Evolutionary conservation across 2,113 vertebrate genomes (phyloP).

Genomic region (Leptobrachium leishanense): DNA sequence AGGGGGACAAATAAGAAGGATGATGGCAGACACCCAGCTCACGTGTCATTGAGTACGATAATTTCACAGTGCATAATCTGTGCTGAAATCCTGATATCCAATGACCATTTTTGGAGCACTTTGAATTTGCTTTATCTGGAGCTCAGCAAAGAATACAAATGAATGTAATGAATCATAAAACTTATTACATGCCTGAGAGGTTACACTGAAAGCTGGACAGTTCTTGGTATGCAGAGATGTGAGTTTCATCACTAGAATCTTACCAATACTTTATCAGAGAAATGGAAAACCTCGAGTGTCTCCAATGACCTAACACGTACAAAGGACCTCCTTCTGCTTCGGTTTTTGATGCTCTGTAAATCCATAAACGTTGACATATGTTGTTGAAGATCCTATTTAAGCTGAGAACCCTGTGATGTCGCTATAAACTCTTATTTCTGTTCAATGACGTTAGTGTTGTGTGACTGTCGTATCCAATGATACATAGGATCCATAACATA

Average conservation of each 20-base stretch:
- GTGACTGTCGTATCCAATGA: too few relatives aligned
- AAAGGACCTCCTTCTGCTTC: not conserved
- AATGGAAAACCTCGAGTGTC: conserved; percentile 13
- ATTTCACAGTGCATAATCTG: conserved; percentile 40
- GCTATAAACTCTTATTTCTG: too few relatives aligned
- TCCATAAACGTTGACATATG: too few relatives aligned
- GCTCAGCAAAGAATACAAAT: conserved; percentile 48
- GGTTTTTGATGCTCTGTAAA: too few relatives aligned
- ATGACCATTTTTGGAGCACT: conserved; percentile 33
- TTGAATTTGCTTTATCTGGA: conserved; percentile 42
- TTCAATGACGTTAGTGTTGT: too few relatives aligned
- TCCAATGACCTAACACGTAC: not conserved
- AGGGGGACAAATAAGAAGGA: conserved; percentile 1
- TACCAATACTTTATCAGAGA: conserved; percentile 5
- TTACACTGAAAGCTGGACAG: conserved; percentile 37
- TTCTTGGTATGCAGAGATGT: conserved; percentile 19
- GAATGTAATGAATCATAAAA: conserved; percentile 50
- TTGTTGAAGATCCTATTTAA: too few relatives aligned
- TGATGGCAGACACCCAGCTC: conserved; percentile 13
- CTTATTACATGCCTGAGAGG: conserved; percentile 48
- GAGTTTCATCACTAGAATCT: conserved; percentile 32
- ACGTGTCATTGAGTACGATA: conserved; percentile 36
- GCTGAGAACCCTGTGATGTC: too few relatives aligned
- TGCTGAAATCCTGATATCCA: conserved; percentile 41
- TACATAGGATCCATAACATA: too few relatives aligned